Evolutionary conservation across 2,888 invertebrate species (phyloP).

Genomic region (Zonitis immaculata): DNA sequence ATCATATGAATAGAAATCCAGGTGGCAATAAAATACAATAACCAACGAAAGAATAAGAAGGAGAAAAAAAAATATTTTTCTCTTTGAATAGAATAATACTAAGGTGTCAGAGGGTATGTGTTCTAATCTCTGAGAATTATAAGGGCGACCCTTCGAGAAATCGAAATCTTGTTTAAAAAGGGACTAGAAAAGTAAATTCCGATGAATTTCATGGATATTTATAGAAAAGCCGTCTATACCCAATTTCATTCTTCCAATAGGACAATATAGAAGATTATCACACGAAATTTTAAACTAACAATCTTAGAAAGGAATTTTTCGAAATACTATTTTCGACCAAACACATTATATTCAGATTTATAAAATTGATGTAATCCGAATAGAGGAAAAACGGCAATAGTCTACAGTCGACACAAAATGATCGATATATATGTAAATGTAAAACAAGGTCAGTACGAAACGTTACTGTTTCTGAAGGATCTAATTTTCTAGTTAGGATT

Average conservation of each 20-base stretch:
- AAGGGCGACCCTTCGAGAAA: not conserved
- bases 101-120: constrained; percentile 16
- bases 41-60: not conserved
- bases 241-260: not conserved
- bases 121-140: not conserved
- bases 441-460: not conserved
- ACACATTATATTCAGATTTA: no score
- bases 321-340: no score
- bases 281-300: not conserved
- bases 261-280: not conserved
- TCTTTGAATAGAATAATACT: constrained; percentile 10
- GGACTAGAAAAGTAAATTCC: not conserved
- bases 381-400: not conserved
- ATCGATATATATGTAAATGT: not conserved
- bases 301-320: not conserved
- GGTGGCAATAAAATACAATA: constrained; percentile 15
- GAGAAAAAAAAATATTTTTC: not conserved
- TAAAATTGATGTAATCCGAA: no score
- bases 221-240: not conserved
- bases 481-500: not conserved
- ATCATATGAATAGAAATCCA: constrained; percentile 18
- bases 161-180: not conserved
- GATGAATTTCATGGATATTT: not conserved
- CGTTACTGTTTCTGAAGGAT: not conserved
- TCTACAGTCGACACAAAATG: not conserved